A percentile compares a stretch with the other conserved stretches of the same genome.
These are phyloP conservation scores for Nasonia oneida DNA, from an alignment of 2,888 invertebrate genomes.

Conservation along the genomic window DNA sequence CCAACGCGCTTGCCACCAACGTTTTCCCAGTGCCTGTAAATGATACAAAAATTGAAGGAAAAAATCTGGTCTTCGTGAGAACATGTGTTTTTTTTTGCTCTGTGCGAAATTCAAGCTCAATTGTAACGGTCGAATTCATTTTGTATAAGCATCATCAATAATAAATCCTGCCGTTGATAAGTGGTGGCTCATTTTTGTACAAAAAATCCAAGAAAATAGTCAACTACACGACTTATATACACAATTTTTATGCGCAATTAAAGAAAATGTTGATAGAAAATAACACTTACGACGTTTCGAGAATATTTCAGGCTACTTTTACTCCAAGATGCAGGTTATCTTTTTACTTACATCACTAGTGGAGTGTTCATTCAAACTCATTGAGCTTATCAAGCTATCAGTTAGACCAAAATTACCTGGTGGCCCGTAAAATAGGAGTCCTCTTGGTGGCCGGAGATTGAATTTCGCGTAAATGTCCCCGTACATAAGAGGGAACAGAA, in stretches of 20 bases:
- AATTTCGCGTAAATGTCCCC: slow-evolving; percentile 92
- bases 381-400: background rate
- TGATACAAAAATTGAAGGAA: background rate
- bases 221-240: no score
- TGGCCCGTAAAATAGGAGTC: slow-evolving; percentile 94
- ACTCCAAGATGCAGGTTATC: background rate
- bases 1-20: slow-evolving; percentile 90
- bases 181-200: no score
- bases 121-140: no score
- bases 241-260: no score
- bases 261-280: no score
- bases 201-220: no score
- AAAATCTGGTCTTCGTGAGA: no score
- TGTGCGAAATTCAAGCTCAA: no score
- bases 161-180: no score
- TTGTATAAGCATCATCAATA: no score
- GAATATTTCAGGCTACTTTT: background rate
- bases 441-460: slow-evolving; percentile 91
- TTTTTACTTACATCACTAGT: background rate
- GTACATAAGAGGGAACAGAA: slow-evolving; percentile 93
- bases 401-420: slow-evolving; percentile 83
- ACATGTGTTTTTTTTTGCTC: no score
- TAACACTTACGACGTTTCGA: no score
- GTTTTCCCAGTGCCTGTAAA: slow-evolving; percentile 93
- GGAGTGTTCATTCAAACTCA: slow-evolving; percentile 3